These are phyloP conservation scores for Nibea coibor DNA, from an alignment of 2,113 vertebrate species.

Conservation along the genomic window DNA sequence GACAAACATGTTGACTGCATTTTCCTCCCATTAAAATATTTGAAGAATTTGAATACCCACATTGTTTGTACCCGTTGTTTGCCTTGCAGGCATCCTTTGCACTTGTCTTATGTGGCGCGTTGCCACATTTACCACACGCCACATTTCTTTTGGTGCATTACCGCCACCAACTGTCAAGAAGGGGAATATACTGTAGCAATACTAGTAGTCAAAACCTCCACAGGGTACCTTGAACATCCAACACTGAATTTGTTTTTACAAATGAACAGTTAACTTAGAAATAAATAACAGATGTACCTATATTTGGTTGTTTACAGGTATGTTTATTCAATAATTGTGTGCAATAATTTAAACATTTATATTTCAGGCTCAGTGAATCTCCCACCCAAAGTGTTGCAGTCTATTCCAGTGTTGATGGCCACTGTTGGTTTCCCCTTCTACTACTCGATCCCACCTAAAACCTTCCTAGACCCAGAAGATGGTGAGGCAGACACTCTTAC, in stretches of 20 bases:
- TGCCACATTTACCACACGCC: neutral
- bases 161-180: neutral
- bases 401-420: constrained; percentile 71
- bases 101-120: neutral
- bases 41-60: neutral
- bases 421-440: constrained; percentile 72
- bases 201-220: too few species aligned
- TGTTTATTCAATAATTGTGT: neutral
- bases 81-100: neutral
- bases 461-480: constrained; percentile 75
- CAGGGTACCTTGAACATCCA: too few species aligned
- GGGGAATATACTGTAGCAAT: neutral
- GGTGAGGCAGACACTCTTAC: constrained; percentile 66
- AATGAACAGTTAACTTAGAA: too few species aligned
- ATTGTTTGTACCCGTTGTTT: neutral
- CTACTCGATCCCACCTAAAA: constrained; percentile 67
- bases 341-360: neutral
- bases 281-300: neutral
- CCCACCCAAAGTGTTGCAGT: constrained; percentile 57
- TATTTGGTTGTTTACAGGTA: neutral
- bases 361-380: constrained; percentile 69
- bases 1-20: neutral
- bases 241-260: too few species aligned
- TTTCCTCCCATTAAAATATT: neutral
- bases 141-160: neutral